Conservation (phyloP, 1,140 invertebrate species). For the Pseudoatta argentina region DNA sequence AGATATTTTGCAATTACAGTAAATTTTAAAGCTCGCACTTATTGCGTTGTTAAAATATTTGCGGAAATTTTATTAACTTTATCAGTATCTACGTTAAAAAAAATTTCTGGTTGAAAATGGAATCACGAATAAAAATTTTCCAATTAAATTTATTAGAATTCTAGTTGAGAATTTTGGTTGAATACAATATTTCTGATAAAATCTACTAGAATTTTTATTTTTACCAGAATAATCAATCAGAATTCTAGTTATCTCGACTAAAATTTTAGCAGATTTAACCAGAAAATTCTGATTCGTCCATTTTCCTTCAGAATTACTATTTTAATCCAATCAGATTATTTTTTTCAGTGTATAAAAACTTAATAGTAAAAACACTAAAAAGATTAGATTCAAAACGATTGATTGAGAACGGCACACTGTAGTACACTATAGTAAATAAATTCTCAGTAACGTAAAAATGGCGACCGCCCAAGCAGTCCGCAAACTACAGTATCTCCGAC, state of each 20-base stretch:
- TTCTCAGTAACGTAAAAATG: slow-evolving; percentile 31
- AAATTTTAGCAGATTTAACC: too few relatives aligned
- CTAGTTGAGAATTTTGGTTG: too few relatives aligned
- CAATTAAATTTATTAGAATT: too few relatives aligned
- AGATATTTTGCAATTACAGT: neutral
- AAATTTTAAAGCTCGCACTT: neutral
- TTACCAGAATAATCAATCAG: too few relatives aligned
- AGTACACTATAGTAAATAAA: neutral
- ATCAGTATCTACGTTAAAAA: neutral
- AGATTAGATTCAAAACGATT: neutral
- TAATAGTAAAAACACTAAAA: neutral
- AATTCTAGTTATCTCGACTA: too few relatives aligned
- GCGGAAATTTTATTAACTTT: neutral
- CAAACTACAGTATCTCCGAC: neutral
- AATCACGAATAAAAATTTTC: too few relatives aligned
- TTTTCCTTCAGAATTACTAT: too few relatives aligned
- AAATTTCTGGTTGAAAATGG: too few relatives aligned
- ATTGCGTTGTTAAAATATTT: neutral
- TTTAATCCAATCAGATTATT: too few relatives aligned
- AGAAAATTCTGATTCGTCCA: too few relatives aligned
- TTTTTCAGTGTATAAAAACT: neutral
- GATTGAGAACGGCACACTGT: neutral
- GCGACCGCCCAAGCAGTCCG: neutral
- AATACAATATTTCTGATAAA: too few relatives aligned
- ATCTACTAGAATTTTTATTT: too few relatives aligned